Evolutionary conservation across 2,888 invertebrate genomes (phyloP), one percentile per base, ranked within the genome.

Genomic region (Nomada goodeniana): DNA sequence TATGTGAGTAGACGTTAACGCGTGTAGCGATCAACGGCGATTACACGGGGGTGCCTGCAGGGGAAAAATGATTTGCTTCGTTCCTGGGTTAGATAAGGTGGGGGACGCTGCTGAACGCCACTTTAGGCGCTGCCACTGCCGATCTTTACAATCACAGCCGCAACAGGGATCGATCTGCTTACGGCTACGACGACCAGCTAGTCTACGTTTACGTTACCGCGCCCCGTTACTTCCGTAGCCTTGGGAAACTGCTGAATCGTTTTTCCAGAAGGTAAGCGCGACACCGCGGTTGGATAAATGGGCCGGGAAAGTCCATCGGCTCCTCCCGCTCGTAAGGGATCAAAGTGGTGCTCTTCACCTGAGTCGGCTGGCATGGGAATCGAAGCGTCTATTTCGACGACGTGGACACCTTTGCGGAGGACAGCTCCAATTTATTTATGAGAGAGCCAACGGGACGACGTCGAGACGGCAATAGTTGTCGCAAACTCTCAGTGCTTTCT

Each of bases 181-280:
- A 86, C 76, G 78, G 80, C 44, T 87, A 83, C 79, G 90, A 90
- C 23, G 92, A 91, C 76, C 92, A 91, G 79, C 87, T 90, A 83
- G 86, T 92, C 79, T 92, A 92, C 84, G 91, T 93, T 52, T 94
- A 93, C 84, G 92, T 94, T 65, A 92, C 93, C 61, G 92, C 92
- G 11, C 93, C 93, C 4, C 90, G 91, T 81, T 94, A 93, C 84
- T 92, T 94, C 83, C 90, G 91, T 26, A 92, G 89, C 76, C 91
- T 93, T 42, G 91, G 92, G 42, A 92, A 91, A 83, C 84, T 94
- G 80, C 87, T 94, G 76, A 91, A 92, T 86, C 93, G 92, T 76
- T 94, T 94, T 88, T 91, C 94, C 70, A 91, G 90, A 81, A 92
- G 94, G 94, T 94, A 81, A 88, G 72, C 64, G 59, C n/a, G 47